Percentiles rank a stretch among this genome's conserved stretches.
Conservation (phyloP, 2,888 invertebrate genomes). For the Blera fallax region DNA sequence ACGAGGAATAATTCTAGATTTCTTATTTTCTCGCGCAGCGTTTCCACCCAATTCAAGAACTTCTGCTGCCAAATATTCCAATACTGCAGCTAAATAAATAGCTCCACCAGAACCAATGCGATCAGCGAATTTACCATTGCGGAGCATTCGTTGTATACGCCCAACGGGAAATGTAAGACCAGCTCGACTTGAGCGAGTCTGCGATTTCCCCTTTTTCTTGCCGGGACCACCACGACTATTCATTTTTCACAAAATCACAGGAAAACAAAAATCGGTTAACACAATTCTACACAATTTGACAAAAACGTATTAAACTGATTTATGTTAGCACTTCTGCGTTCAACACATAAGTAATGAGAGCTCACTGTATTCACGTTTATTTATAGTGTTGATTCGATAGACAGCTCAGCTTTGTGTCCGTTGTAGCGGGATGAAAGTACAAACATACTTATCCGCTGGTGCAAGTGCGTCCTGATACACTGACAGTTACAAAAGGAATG, state of each 20-base stretch:
- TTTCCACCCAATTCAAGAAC: conserved; percentile 85
- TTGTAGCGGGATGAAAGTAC: neutral
- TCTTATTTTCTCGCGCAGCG: conserved; percentile 86
- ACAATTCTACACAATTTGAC: neutral
- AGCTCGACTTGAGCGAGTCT: conserved; percentile 80
- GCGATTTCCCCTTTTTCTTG: neutral
- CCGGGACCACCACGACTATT: neutral
- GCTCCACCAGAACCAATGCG: conserved; percentile 82
- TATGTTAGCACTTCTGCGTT: neutral
- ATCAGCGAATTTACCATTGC: conserved; percentile 84
- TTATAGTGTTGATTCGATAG: neutral
- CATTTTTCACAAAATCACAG: neutral
- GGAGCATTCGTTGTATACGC: conserved; percentile 82
- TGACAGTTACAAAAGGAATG: too few species aligned
- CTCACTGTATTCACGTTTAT: neutral
- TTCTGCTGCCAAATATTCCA: conserved; percentile 86
- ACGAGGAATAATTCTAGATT: conserved; percentile 83
- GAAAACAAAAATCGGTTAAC: neutral
- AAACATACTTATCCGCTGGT: too few species aligned
- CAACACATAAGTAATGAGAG: neutral
- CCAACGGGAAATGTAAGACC: conserved; percentile 83
- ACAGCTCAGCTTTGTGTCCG: neutral
- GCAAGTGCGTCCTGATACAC: too few species aligned
- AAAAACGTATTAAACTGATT: neutral
- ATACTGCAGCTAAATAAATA: conserved; percentile 83